Base-by-base conservation (phyloP, 2,797 vertebrate genomes). In the Brachymystax lenok region DNA sequence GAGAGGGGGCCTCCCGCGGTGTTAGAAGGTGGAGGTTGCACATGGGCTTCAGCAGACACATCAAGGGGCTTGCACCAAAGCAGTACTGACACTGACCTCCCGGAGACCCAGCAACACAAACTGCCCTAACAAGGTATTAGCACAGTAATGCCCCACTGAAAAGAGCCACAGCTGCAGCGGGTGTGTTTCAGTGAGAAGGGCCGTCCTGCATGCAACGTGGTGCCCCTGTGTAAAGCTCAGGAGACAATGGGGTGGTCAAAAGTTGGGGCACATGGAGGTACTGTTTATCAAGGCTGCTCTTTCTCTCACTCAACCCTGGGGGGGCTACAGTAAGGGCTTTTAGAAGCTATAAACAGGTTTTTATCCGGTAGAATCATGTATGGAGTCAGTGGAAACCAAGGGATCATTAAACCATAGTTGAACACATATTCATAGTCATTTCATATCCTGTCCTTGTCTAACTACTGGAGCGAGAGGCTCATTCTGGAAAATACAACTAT, bases 91-190 rank as follows among this genome's bases (percentile, higher is more conserved):
- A 93, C 82, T 93, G 94, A 95, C 94, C 91, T 94, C 88, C 33
- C 82, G 16, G 83, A 95, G 95, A 95, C 91, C 89, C 88, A 81
- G 88, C 91, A 91, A 93, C 91, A 92, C 88, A 93, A 95, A 94
- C 82, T 88, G 86, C 86, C 87, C 92, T 93, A 96, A 94, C 92
- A 93, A 94, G 90, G 91, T 86, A 95, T 95, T 95, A 96, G 93
- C 91, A 89, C 92, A 77, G 79, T 76, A 78, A 82, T 66, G 69
- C 81, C 89, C 77, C 83, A 50, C 14, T 89, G 83, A 86, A 91
- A 94, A 95, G 87, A 77, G 87, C 88, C 90, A 88, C 93, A 93
- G 91, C 94, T 95, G 93, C 83, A 83, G 80, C 24, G 79, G 85
- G 83, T 84, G 84, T 84, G 85, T 88, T 84, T 77, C 85, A 87